Percentiles rank a stretch among this genome's conserved stretches.
Evolutionary conservation across 2,888 invertebrate genomes (phyloP).

Genomic region (Agrypnus murinus): DNA sequence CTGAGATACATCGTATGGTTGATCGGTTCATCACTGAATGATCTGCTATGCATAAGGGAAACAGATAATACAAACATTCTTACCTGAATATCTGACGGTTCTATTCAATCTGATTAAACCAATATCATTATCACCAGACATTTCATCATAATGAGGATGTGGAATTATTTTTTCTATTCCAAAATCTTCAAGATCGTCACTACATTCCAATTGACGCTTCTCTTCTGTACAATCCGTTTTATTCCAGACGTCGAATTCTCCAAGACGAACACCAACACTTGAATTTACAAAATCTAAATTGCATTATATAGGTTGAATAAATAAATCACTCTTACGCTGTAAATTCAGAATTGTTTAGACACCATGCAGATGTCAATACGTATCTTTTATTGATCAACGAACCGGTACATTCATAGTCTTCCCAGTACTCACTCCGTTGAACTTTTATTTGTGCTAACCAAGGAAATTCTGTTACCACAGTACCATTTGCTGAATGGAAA

Average conservation of each 20-base stretch:
- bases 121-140: slow-evolving; percentile 6
- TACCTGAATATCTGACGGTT: slow-evolving; percentile 16
- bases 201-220: background rate
- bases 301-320: background rate
- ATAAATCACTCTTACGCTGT: slow-evolving; percentile 3
- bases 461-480: slow-evolving; percentile 7
- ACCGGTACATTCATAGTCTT: background rate
- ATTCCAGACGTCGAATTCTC: background rate
- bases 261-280: slow-evolving; percentile 2
- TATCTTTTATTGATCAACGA: slow-evolving; percentile 14
- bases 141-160: background rate
- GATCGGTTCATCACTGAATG: too few relatives aligned
- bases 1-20: too few relatives aligned
- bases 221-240: slow-evolving; percentile 7
- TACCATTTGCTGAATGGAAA: background rate
- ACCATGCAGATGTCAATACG: slow-evolving; percentile 5
- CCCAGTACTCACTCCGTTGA: background rate
- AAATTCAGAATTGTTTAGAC: slow-evolving; percentile 2
- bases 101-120: slow-evolving; percentile 12
- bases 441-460: slow-evolving; percentile 12
- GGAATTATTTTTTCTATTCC: slow-evolving; percentile 9
- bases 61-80: too few relatives aligned
- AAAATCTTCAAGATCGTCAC: slow-evolving; percentile 5
- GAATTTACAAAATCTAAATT: background rate
- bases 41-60: too few relatives aligned